Conservation (phyloP, 2,888 invertebrate genomes). For the Actias luna region DNA sequence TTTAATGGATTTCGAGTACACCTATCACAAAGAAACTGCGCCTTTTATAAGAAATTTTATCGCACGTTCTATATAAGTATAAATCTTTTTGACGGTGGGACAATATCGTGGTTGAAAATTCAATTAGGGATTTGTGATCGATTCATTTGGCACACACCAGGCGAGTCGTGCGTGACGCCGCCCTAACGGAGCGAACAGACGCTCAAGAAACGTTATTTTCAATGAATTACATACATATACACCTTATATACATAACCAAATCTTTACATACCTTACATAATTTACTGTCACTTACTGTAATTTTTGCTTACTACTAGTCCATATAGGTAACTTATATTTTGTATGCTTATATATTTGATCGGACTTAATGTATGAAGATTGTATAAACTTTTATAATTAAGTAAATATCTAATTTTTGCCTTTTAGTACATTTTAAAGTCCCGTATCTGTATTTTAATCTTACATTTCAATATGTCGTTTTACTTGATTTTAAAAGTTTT, state of each 20-base stretch:
- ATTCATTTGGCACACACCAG: constrained; percentile 49
- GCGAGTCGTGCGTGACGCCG: constrained; percentile 59
- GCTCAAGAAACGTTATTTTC: constrained; percentile 53
- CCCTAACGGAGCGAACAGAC: constrained; percentile 49
- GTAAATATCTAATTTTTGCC: no score
- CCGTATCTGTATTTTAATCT: no score
- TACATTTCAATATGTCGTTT: no score
- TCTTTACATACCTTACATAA: no score
- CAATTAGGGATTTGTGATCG: constrained; percentile 71
- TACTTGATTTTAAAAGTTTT: no score
- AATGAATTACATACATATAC: constrained; percentile 36
- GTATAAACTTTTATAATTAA: no score
- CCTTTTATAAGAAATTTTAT: background rate
- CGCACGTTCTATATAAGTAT: constrained; percentile 34
- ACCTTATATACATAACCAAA: constrained; percentile 4
- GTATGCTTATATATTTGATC: no score
- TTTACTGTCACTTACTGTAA: no score
- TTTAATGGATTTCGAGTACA: background rate
- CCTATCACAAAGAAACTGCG: background rate
- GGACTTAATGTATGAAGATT: no score
- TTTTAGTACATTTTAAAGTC: no score
- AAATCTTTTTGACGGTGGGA: constrained; percentile 54
- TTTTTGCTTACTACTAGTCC: no score
- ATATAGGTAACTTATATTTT: no score
- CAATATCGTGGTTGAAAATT: constrained; percentile 65